A percentile compares a stretch with the other conserved stretches of the same genome.
Conservation (phyloP, 2,888 invertebrate species). For the Thereva nobilitata region DNA sequence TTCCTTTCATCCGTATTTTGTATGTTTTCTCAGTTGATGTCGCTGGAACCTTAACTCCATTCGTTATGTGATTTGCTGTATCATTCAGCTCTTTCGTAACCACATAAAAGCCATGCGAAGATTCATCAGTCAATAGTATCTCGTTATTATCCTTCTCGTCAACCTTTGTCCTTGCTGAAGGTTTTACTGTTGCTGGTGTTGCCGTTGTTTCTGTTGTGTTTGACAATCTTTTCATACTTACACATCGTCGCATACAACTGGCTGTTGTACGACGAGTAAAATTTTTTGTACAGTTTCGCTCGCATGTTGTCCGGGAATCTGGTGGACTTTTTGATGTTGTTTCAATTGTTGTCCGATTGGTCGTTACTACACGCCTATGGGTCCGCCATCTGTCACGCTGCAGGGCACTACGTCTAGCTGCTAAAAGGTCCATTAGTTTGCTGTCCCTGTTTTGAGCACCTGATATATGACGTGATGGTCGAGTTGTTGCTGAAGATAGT, state of each 20-base stretch:
- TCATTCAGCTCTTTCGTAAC: slow-evolving; percentile 57
- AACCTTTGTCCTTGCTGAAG: slow-evolving; percentile 41
- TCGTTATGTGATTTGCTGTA: slow-evolving; percentile 54
- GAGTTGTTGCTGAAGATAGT: slow-evolving; percentile 49
- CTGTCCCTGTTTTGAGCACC: slow-evolving; percentile 59
- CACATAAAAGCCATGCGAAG: slow-evolving; percentile 56
- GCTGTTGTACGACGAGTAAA: slow-evolving; percentile 57
- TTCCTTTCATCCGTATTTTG: slow-evolving; percentile 48
- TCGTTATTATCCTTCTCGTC: slow-evolving; percentile 56
- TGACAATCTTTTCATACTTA: slow-evolving; percentile 49
- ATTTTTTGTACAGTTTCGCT: slow-evolving; percentile 57
- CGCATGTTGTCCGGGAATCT: slow-evolving; percentile 54
- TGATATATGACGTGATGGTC: slow-evolving; percentile 47
- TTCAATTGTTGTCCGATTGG: slow-evolving; percentile 49
- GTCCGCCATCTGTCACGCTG: slow-evolving; percentile 62
- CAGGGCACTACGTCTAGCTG: slow-evolving; percentile 65
- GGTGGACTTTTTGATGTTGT: slow-evolving; percentile 52
- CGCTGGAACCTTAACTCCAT: slow-evolving; percentile 45
- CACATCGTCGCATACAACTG: slow-evolving; percentile 57
- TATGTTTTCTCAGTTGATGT: slow-evolving; percentile 40
- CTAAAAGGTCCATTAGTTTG: slow-evolving; percentile 64
- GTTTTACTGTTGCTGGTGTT: slow-evolving; percentile 36
- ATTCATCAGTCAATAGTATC: slow-evolving; percentile 58
- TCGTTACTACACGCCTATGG: slow-evolving; percentile 51
- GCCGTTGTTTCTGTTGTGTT: slow-evolving; percentile 44